Conservation (phyloP, 2,113 vertebrate species). For the Hippocampus zosterae region DNA sequence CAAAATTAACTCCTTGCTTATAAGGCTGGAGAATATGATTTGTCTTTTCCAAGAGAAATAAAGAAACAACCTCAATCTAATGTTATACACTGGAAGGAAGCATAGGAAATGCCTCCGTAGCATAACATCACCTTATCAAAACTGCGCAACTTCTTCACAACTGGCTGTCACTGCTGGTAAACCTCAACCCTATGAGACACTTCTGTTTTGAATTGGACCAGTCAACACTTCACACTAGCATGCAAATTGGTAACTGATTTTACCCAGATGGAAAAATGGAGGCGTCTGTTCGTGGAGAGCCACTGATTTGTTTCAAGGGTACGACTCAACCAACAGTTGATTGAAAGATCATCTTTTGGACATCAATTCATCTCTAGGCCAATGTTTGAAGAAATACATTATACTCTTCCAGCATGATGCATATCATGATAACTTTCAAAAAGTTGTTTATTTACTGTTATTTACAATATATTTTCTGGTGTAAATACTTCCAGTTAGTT, state of each 20-base stretch:
- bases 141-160: background rate
- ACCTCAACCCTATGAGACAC: background rate
- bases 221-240: background rate
- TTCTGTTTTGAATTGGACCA: background rate
- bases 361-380: background rate
- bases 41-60: background rate
- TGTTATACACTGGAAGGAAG: no score
- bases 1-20: background rate
- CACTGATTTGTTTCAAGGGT: background rate
- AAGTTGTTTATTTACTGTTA: no score
- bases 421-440: background rate
- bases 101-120: background rate
- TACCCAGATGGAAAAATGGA: no score
- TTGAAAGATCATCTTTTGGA: no score
- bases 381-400: background rate
- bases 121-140: background rate
- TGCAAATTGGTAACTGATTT: background rate
- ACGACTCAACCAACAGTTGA: background rate
- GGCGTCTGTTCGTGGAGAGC: no score
- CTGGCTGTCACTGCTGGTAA: background rate
- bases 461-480: no score
- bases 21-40: background rate
- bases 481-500: background rate
- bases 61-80: background rate
- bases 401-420: background rate